A percentile compares a stretch with the other conserved stretches of the same genome.
Conservation (phyloP, 2,797 vertebrate species). For the Staurois parvus region DNA sequence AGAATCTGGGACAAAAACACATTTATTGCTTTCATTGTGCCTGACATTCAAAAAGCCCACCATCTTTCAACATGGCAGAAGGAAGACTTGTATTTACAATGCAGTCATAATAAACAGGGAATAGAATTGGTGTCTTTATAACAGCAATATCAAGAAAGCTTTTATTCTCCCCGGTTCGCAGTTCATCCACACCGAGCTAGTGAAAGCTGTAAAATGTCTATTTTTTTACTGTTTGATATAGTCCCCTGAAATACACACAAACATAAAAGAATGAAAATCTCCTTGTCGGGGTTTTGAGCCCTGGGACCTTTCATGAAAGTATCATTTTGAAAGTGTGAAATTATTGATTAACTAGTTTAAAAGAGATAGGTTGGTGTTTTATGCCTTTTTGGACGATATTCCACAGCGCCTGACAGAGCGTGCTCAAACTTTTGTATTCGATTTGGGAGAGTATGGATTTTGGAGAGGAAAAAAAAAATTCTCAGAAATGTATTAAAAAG, state of each 20-base stretch:
- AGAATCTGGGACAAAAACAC: too few species aligned
- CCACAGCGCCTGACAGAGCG: too few species aligned
- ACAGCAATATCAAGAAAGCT: slow-evolving; percentile 18
- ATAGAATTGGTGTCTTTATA: slow-evolving; percentile 22
- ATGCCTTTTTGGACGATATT: too few species aligned
- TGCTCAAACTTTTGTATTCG: too few species aligned
- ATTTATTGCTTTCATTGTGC: slow-evolving; percentile 13
- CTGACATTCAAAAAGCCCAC: background rate
- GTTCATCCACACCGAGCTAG: background rate
- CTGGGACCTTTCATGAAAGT: too few species aligned
- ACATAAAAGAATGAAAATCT: background rate
- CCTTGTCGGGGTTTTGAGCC: background rate
- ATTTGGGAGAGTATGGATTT: too few species aligned
- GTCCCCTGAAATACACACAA: slow-evolving; percentile 3
- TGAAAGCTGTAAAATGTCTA: background rate
- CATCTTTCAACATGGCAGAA: slow-evolving; percentile 20
- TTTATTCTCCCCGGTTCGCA: background rate
- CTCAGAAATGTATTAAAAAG: too few species aligned
- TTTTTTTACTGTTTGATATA: background rate
- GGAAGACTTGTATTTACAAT: slow-evolving; percentile 32
- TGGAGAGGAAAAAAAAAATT: too few species aligned
- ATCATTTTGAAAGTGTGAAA: too few species aligned
- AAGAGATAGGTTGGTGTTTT: too few species aligned
- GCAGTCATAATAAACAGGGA: slow-evolving; percentile 27
- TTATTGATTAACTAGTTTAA: too few species aligned